Percentiles rank a stretch among this genome's conserved stretches.
These are phyloP conservation scores for Neostethus bicornis DNA, from an alignment of 2,797 vertebrate species.

Conservation along the genomic window DNA sequence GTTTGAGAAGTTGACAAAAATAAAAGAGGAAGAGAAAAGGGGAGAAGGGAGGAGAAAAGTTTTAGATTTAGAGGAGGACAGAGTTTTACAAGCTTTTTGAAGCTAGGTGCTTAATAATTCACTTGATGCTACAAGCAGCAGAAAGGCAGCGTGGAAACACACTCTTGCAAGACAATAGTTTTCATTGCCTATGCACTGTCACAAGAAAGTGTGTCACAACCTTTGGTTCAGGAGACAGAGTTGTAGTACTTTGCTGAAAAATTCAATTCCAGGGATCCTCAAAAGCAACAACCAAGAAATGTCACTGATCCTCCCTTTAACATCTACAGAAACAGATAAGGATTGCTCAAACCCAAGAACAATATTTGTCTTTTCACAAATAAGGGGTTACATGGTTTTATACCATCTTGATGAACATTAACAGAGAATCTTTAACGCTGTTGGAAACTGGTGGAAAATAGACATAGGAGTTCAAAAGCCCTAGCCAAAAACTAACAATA, in stretches of 20 bases:
- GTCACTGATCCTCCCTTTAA: neutral
- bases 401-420: neutral
- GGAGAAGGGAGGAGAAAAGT: slow-evolving; percentile 71
- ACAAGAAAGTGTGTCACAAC: slow-evolving; percentile 67
- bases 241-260: slow-evolving; percentile 21
- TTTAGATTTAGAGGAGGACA: slow-evolving; percentile 76
- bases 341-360: neutral
- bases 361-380: neutral
- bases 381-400: neutral
- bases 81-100: slow-evolving; percentile 80
- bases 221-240: slow-evolving; percentile 33
- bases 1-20: slow-evolving; percentile 81
- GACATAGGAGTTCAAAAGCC: no score
- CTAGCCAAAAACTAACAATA: no score
- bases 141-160: slow-evolving; percentile 62
- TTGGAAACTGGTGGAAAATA: no score
- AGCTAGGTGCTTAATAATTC: slow-evolving; percentile 83
- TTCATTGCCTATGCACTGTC: slow-evolving; percentile 42
- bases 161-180: slow-evolving; percentile 63
- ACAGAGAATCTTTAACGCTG: no score
- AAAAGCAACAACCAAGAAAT: slow-evolving; percentile 13
- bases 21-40: slow-evolving; percentile 63
- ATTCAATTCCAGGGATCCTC: slow-evolving; percentile 24
- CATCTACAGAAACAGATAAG: neutral
- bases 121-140: slow-evolving; percentile 77